phyloP scores from a whole-genome alignment of 2,797 vertebrate species.

The Falco rusticolus region DNA sequence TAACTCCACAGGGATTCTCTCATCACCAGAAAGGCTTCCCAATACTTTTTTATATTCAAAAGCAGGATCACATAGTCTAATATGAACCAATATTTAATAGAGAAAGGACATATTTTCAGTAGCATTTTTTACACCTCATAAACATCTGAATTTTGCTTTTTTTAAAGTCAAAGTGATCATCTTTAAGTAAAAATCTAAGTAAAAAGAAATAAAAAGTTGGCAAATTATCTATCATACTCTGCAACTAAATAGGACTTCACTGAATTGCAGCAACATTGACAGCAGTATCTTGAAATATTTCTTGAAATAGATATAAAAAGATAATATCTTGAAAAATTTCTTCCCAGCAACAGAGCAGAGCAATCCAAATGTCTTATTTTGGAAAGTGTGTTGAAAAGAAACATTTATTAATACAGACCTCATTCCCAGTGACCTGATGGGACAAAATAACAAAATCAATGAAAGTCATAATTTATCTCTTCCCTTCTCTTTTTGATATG shows the following conservation, averaged over 20 bases:
- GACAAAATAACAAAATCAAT: neutral
- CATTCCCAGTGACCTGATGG: neutral
- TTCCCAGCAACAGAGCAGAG: neutral
- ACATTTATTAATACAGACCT: neutral
- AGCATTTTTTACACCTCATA: neutral
- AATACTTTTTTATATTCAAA: neutral
- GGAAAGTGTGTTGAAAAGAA: neutral
- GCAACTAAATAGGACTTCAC: neutral
- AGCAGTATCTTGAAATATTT: neutral
- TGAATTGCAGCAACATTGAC: neutral
- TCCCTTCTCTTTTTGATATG: neutral
- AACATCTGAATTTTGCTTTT: neutral
- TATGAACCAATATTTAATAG: neutral
- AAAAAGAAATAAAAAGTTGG: neutral
- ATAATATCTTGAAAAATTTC: neutral
- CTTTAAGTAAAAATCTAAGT: neutral
- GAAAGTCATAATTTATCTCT: neutral
- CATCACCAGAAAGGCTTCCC: neutral
- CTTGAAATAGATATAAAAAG: neutral
- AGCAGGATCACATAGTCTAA: neutral
- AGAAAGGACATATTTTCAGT: neutral
- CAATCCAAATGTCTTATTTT: neutral
- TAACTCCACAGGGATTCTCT: neutral
- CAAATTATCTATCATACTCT: neutral
- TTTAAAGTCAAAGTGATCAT: neutral